phyloP scores from a whole-genome alignment of 2,113 vertebrate species.

The Apodemus sylvaticus region DNA sequence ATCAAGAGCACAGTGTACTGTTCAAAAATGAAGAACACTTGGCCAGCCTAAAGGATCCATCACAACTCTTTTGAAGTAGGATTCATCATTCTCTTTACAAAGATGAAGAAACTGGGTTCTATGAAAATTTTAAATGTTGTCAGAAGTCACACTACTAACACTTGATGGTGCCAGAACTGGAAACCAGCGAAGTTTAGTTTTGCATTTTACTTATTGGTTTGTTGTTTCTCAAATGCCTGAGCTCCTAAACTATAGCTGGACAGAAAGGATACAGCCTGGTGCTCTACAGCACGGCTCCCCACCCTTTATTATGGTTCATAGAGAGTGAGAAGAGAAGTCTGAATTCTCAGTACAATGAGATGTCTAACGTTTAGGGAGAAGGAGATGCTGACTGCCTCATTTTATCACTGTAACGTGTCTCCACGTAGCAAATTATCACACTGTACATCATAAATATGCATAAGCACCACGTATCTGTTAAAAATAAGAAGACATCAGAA shows the following conservation, averaged over 20 bases:
- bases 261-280: background rate
- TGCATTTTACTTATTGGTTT: background rate
- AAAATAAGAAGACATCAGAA: background rate
- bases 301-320: background rate
- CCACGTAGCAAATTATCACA: background rate
- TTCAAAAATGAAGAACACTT: background rate
- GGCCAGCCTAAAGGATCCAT: background rate
- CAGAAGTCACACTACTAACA: background rate
- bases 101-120: background rate
- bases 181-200: background rate
- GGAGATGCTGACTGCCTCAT: background rate
- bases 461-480: background rate
- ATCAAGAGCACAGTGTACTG: background rate
- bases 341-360: background rate
- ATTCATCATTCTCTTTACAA: background rate
- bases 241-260: background rate
- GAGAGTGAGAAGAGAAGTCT: background rate
- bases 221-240: conserved; percentile 11
- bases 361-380: background rate
- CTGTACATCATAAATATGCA: background rate
- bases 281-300: background rate
- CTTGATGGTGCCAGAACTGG: background rate
- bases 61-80: background rate
- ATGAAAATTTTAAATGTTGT: background rate
- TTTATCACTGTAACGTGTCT: background rate